These are phyloP conservation scores for Lamellibrachia satsuma DNA, from an alignment of 2,888 invertebrate genomes.

Conservation along the genomic window DNA sequence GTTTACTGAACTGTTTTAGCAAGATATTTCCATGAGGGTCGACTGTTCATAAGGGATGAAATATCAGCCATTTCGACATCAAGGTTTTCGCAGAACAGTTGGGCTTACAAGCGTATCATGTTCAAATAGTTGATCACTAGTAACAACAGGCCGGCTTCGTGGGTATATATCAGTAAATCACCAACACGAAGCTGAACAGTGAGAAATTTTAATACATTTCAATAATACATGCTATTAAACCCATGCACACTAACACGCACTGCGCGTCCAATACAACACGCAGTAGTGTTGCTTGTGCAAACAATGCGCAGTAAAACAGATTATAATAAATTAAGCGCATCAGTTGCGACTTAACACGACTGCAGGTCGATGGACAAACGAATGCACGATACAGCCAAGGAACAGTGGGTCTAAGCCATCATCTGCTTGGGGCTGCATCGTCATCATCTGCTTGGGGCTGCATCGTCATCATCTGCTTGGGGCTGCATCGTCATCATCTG, in stretches of 20 bases:
- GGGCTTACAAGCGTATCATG: too few relatives aligned
- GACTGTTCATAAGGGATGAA: too few relatives aligned
- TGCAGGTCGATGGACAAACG: not conserved
- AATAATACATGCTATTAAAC: conserved; percentile 9
- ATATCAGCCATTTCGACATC: too few relatives aligned
- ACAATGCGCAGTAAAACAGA: not conserved
- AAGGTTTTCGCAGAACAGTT: too few relatives aligned
- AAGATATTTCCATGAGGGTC: too few relatives aligned
- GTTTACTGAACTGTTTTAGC: too few relatives aligned
- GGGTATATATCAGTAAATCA: not conserved
- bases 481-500: not conserved
- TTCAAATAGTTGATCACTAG: not conserved
- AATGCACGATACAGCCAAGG: not conserved
- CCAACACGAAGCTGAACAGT: not conserved
- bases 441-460: not conserved
- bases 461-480: not conserved
- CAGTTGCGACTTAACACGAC: not conserved
- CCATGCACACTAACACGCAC: not conserved
- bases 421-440: not conserved
- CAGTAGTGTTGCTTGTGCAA: not conserved
- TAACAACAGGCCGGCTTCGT: not conserved
- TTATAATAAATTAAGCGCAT: not conserved
- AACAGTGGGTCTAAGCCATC: not conserved
- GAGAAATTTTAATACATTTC: conserved; percentile 17
- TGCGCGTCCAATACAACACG: not conserved